Evolutionary conservation across 2,888 invertebrate genomes (phyloP), one percentile per base, ranked within the genome.

Genomic region (Drosophila prostipennis): DNA sequence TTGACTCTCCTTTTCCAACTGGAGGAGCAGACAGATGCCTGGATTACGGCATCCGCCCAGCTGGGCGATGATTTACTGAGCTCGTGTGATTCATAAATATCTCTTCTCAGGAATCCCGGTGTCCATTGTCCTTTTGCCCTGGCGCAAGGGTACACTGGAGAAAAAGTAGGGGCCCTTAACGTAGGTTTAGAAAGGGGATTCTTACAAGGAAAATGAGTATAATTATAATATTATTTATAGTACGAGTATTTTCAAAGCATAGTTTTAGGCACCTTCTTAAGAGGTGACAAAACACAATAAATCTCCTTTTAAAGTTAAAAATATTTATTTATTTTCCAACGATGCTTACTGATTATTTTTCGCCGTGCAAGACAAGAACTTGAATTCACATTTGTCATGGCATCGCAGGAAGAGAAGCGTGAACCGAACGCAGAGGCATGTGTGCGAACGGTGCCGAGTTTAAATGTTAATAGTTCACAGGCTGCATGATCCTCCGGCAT

Each of bases 81-180:
- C 86, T 76, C 81, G 61, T 74, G 85, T 89, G 89, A 89, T 80
- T 86, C 85, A 86, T 86, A 87, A 86, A 89, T 89, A 87, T 89
- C 81, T 76, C 72, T 74, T 71, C 76, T 45, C 58, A 60, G 43
- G 42, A 42, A 69, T 46, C 63, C 69, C 51, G 26, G 14, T 40
- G 52, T 48, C 53, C 51, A 29, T 58, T 53, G 53, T 58, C 29
- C 61, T 45, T 45, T 29, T 46, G 19, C 42, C 29, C 51, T 51
- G 6, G 4, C 11, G 10, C 14, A 52, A 34, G 13, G 39, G 6
- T 57, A 19, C 60, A 60, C 45, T 32, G 37, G 32, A 6, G 13
- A 3, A 45, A 42, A 42, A 29, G 13, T 5, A 10, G 5, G 2
- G 14, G 8, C 1, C 1, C 8, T 39, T 3, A 14, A 14, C 26